Evolutionary conservation across 2,888 invertebrate genomes (phyloP), one percentile per base, ranked within the genome.

Genomic region (Dione juno): DNA sequence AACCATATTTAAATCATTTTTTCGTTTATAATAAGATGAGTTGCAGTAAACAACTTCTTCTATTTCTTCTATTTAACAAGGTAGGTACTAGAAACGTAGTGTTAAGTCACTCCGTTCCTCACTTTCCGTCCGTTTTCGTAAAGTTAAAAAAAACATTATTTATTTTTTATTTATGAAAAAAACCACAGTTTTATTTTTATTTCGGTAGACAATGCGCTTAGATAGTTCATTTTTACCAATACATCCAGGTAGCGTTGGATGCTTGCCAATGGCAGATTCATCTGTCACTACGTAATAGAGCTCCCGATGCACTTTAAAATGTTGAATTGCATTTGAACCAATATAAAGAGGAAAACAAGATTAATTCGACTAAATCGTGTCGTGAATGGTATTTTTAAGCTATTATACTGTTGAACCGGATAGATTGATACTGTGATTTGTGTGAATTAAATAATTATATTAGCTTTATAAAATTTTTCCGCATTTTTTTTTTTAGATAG

Each of bases 251-350:
- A 45, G 21, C 63, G 64, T 52, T 66, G 66, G 45, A 69, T 21
- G 41, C 54, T 43, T 63, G 73, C 73, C 73, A 73, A 43, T 50
- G 43, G 19, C 59, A 43, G 54, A 43, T 66, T 73, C 71, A 63
- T 68, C 68, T 71, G 66, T 73, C 73, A 73, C 61, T 66, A 58
- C 41, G 61, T 40, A 52, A 66, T 63, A 71, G 63, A 68, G 66
- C 61, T 58, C 68, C 63, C 61, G 61, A 67, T 61, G 68, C 57
- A 58, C 67, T 70, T 67, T 70, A 66, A 61, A 68, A 61, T 53
- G 66, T 53, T 66, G 52, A 58, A 69, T 71, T 69, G 63, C 50
- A 41, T 57, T 57, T 40, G 16, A 16, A n/a, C 59, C 14, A 8
- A 10, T 28, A 45, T 61, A 67, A 37, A 61, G 45, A 63, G 52